Conservation (phyloP, 2,888 invertebrate species). For the Chalcosyrphus nemorum region DNA sequence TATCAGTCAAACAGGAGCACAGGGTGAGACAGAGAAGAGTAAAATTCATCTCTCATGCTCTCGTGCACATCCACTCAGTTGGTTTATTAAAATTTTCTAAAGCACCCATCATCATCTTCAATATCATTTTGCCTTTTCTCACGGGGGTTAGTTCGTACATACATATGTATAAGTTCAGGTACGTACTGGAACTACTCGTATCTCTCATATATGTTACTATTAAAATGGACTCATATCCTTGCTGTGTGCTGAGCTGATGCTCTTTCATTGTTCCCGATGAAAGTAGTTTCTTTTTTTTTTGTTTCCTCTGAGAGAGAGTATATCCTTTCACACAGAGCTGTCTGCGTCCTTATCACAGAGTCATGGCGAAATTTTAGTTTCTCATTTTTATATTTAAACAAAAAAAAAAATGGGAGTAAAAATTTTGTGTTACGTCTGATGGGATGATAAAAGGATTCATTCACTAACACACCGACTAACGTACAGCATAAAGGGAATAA, state of each 20-base stretch:
- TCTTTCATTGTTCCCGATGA: background rate
- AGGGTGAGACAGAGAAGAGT: background rate
- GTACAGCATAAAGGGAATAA: too few relatives aligned
- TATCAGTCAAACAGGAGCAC: slow-evolving; percentile 9
- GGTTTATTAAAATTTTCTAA: slow-evolving; percentile 46
- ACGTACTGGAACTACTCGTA: background rate
- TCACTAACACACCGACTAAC: background rate
- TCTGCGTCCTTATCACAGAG: slow-evolving; percentile 26
- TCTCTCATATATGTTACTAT: slow-evolving; percentile 7
- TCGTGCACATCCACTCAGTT: slow-evolving; percentile 2
- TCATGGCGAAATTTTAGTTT: slow-evolving; percentile 7
- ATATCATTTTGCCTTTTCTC: slow-evolving; percentile 22
- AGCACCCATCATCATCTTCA: slow-evolving; percentile 40
- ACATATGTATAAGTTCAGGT: background rate
- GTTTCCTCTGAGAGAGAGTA: too few relatives aligned
- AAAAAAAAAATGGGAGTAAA: background rate
- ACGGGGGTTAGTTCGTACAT: background rate
- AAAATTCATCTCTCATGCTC: slow-evolving; percentile 4
- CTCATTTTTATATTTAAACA: background rate
- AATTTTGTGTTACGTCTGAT: slow-evolving; percentile 29
- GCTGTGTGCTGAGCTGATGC: background rate
- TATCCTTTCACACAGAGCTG: slow-evolving; percentile 8
- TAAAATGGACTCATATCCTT: background rate
- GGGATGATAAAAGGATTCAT: slow-evolving; percentile 31
- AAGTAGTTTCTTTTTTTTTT: slow-evolving; percentile 11